Evolutionary conservation across 2,113 vertebrate genomes (phyloP).

Genomic region (Dicaeum eximium): DNA sequence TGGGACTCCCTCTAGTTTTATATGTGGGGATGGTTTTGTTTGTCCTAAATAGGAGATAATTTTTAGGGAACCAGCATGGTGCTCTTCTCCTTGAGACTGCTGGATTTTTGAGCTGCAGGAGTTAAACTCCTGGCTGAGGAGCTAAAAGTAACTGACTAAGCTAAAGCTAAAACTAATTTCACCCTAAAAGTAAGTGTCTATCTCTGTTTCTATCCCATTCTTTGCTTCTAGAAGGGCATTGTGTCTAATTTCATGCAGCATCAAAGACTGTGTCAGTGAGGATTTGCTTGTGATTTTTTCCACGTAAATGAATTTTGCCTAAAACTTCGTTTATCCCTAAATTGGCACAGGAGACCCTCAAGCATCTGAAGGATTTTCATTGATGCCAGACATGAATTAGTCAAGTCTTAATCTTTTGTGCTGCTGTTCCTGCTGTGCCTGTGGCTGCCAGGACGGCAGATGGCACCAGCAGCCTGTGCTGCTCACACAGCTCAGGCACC

Average conservation of each 20-base stretch:
- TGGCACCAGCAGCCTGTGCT: slow-evolving; percentile 41
- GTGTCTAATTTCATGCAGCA: background rate
- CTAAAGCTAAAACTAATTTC: background rate
- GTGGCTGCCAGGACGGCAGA: background rate
- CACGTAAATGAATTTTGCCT: background rate
- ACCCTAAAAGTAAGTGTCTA: background rate
- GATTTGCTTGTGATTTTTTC: background rate
- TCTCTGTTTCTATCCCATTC: background rate
- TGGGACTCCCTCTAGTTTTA: background rate
- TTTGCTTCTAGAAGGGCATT: background rate
- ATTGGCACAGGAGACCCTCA: background rate
- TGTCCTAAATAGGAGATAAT: background rate
- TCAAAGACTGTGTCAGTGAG: background rate
- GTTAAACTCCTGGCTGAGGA: background rate
- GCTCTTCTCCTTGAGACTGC: background rate
- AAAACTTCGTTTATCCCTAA: background rate
- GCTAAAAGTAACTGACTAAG: background rate
- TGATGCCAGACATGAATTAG: background rate
- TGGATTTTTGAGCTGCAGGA: background rate
- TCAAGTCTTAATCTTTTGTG: background rate
- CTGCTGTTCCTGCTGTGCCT: rapidly evolving
- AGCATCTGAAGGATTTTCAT: background rate
- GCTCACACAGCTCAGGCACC: background rate
- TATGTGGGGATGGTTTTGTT: background rate
- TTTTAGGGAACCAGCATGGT: background rate